phyloP scores from a whole-genome alignment of 2,113 vertebrate species.

The Hyperoodon ampullatus region DNA sequence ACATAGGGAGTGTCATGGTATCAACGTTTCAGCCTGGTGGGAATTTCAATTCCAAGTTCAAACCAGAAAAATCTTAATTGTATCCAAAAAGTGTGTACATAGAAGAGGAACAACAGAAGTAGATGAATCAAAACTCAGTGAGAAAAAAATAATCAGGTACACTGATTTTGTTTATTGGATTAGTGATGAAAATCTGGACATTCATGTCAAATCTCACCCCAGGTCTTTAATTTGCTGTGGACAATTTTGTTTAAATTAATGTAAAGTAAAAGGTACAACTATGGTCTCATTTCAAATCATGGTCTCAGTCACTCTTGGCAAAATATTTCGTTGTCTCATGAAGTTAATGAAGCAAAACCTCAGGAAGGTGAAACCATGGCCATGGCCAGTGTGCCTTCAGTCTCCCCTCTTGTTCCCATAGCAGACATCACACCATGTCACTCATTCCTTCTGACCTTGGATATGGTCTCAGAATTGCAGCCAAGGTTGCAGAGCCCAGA shows the following conservation, averaged over 20 bases:
- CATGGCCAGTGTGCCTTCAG: accelerated
- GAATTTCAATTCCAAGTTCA: constrained; percentile 7
- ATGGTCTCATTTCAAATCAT: neutral
- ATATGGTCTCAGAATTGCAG: neutral
- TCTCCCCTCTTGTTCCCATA: neutral
- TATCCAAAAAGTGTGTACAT: neutral
- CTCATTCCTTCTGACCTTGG: neutral
- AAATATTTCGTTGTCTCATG: neutral
- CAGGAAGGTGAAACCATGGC: neutral
- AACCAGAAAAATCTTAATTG: constrained; percentile 13
- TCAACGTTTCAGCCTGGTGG: neutral
- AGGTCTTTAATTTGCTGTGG: neutral
- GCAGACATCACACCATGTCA: neutral
- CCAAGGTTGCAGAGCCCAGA: neutral
- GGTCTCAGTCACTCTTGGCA: neutral
- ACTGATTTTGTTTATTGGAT: neutral
- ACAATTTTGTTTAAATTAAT: neutral
- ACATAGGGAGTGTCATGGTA: neutral
- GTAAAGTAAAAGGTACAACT: neutral
- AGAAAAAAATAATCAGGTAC: neutral
- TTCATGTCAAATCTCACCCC: neutral
- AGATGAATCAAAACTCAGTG: neutral
- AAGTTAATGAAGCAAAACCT: neutral
- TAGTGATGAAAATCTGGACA: neutral
- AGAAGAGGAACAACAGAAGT: neutral